A percentile compares a stretch with the other conserved stretches of the same genome.
phyloP scores from a whole-genome alignment of 2,113 vertebrate genomes.

The Acrocephalus kingi region DNA sequence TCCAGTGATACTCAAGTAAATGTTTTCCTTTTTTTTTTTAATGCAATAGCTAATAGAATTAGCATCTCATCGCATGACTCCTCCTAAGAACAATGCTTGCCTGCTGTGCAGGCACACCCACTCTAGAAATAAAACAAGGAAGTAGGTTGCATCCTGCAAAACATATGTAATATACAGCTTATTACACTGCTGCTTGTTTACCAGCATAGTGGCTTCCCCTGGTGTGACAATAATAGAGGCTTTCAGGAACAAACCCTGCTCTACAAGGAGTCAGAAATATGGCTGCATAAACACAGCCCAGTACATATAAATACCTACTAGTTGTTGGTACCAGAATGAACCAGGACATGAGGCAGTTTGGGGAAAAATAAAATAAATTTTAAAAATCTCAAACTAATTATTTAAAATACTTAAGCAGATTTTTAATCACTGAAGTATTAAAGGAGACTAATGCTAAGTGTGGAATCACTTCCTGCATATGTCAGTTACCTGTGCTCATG shows the following conservation, averaged over 20 bases:
- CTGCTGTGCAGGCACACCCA: background rate
- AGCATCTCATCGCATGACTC: background rate
- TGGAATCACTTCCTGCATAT: background rate
- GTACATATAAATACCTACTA: background rate
- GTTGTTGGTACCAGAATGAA: background rate
- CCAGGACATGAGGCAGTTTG: background rate
- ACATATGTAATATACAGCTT: background rate
- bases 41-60: background rate
- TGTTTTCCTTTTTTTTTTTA: background rate
- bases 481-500: background rate
- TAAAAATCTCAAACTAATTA: background rate
- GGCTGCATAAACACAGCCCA: background rate
- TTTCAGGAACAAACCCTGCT: background rate
- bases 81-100: background rate
- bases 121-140: background rate
- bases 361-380: background rate
- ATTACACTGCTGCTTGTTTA: background rate
- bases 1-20: background rate
- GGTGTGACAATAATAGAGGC: background rate
- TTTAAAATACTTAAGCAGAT: background rate
- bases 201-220: background rate
- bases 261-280: background rate
- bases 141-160: background rate
- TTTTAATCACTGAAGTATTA: background rate
- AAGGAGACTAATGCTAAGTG: background rate